These are phyloP conservation scores for Caenorhabditis wallacei DNA, from an alignment of 2,888 invertebrate genomes.

Conservation along the genomic window DNA sequence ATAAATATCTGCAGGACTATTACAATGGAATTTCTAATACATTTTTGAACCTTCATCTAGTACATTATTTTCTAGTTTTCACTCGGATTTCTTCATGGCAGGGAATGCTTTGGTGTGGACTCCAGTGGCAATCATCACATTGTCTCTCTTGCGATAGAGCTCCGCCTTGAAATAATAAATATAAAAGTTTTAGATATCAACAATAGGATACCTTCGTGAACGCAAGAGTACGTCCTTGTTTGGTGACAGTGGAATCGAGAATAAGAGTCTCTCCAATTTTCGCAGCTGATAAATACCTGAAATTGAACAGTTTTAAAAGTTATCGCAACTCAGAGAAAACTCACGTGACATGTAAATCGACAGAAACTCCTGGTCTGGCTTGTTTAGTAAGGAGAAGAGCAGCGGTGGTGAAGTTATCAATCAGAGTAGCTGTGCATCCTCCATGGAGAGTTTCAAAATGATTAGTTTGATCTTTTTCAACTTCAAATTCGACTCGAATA, in stretches of 20 bases:
- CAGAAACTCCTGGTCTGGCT: slow-evolving; percentile 88
- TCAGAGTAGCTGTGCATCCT: slow-evolving; percentile 79
- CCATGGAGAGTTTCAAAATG: slow-evolving; percentile 78
- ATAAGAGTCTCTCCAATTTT: slow-evolving; percentile 89
- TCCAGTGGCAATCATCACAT: slow-evolving; percentile 89
- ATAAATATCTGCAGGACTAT: not conserved
- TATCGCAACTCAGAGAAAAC: slow-evolving; percentile 74
- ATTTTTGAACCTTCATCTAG: not conserved
- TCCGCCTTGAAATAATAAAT: slow-evolving; percentile 86
- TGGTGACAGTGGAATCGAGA: slow-evolving; percentile 89
- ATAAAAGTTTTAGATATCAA: not conserved
- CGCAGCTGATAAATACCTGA: slow-evolving; percentile 90
- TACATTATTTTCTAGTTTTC: not conserved
- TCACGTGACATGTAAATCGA: slow-evolving; percentile 90
- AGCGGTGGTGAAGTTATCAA: slow-evolving; percentile 80
- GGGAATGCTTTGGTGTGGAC: slow-evolving; percentile 88
- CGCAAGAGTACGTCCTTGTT: slow-evolving; percentile 87
- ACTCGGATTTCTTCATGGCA: slow-evolving; percentile 37
- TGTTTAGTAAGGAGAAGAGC: slow-evolving; percentile 83
- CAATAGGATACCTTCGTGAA: slow-evolving; percentile 66
- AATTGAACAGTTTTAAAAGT: slow-evolving; percentile 81
- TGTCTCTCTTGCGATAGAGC: slow-evolving; percentile 89
- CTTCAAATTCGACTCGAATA: slow-evolving; percentile 78
- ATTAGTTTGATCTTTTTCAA: slow-evolving; percentile 76
- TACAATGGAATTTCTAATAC: slow-evolving; percentile 1